phyloP scores from a whole-genome alignment of 2,113 vertebrate genomes.

The Phoenicopterus ruber region DNA sequence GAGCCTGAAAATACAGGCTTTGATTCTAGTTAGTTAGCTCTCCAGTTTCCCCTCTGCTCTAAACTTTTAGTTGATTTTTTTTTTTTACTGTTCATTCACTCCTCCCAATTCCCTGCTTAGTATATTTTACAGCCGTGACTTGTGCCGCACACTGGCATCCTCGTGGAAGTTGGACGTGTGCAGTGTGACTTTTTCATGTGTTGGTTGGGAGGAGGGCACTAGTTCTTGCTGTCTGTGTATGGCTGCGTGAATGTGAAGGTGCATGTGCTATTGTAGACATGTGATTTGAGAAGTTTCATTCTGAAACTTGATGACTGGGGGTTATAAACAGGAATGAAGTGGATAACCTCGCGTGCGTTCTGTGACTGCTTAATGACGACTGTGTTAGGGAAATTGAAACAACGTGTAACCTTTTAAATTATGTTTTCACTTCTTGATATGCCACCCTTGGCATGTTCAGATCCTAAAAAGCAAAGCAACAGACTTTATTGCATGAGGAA shows the following conservation, averaged over 20 bases:
- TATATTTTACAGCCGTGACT: background rate
- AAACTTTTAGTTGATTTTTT: background rate
- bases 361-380: background rate
- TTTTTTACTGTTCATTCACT: background rate
- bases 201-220: background rate
- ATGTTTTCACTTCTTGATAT: background rate
- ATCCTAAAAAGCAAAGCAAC: constrained; percentile 29
- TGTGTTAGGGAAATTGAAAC: background rate
- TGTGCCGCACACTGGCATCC: background rate
- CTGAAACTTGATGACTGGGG: background rate
- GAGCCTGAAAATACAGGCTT: constrained; percentile 14
- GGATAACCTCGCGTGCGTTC: background rate
- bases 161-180: background rate
- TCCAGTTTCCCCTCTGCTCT: background rate
- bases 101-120: background rate
- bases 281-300: background rate
- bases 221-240: background rate
- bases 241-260: background rate
- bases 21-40: background rate
- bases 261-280: accelerated
- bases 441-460: background rate
- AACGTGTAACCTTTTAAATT: background rate
- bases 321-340: background rate
- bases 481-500: constrained; percentile 39
- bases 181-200: background rate